Base-by-base conservation (phyloP, 2,888 invertebrate genomes). In the Nomada lathburiana region DNA sequence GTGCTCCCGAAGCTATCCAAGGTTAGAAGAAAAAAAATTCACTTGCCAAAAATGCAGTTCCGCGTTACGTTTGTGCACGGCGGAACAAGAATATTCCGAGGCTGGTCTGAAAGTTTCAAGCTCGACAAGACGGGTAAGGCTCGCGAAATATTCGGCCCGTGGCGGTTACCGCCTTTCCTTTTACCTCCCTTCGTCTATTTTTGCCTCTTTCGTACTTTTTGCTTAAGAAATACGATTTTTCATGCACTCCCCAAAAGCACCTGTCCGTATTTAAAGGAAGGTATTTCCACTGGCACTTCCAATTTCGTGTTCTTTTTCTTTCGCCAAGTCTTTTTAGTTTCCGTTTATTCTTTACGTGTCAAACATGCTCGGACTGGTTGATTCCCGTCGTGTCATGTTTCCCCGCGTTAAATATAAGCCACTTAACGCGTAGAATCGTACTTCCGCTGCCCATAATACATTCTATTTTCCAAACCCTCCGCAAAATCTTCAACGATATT, bases 81-180 rank as follows among this genome's bases (percentile, higher is more conserved):
- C 44, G 26, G 52, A 67, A 63, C 70, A 74, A 80, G 76, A 68
- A 55, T 59, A 55, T 68, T 52, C 69, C 62, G 74, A 55, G 57
- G 57, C 47, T 26, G 52, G 60, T 59, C 72, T 75, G 74, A 80
- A 85, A 86, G 64, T 85, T 85, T 86, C 72, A 86, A 86, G 82
- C 76, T 65, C 71, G 67, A 74, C 60, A 74, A 83, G 85, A 70
- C 85, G 76, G 64, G 52, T 69, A 57, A 55, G 78, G 77, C 53
- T 73, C 75, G 59, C 75, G 57, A 79, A 68, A 86, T 77, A 80
- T 80, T 69, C 72, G 59, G 64, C 85, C 82, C 69, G 77, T 53
- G 26, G 75, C 55, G 80, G 65, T 69, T 69, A 42, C 73, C 50
- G 55, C 69, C 57, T 26, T 42, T 44, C 26, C 57, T 57, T 62